Base-by-base conservation (phyloP, 2,113 vertebrate species). In the Pholis gunnellus region DNA sequence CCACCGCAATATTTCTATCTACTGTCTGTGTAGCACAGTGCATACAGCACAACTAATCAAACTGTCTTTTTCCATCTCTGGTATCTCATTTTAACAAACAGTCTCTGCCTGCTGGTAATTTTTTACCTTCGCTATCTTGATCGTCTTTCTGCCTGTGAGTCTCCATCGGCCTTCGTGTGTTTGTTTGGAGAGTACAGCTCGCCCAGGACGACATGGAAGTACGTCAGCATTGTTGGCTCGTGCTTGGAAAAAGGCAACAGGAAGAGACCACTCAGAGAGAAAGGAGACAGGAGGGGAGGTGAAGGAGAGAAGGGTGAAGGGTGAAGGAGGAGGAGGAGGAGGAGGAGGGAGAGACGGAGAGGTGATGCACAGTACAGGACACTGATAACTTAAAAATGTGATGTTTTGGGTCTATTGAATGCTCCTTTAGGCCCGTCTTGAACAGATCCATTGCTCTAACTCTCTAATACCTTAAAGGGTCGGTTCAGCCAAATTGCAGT, bases 181-280 rank as follows among this genome's bases (percentile, higher is more conserved):
- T 90, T 91, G 87, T 92, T 91, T 83, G 83, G 86, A 84, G 72
- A 90, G 81, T 17, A 67, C 69, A 75, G 84, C 56, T 85, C 42
- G 56, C 75, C 81, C 86, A 74, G 84, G 59, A 31, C 44, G 38
- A 89, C 78, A 20, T 84, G 90, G 90, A 94, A 93, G 85, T 93
- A 92, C 90, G 90, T 93, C 90, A 93, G 72, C 56, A n/a, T 25
- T 46, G 79, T 63, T 87, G 87, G 86, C 89, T 76, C 4, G 20
- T 70, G 86, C 89, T 65, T 83, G 40, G 86, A 77, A 83, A 87
- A 88, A 87, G 85, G 83, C 91, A 92, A 90, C 91, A 93, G 90
- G 91, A 93, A 93, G 78, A 85, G 83, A 88, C 73, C 85, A 88
- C 87, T 92, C 88, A 87, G 75, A 69, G 60, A 60, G 82, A 27